Conservation (phyloP, 2,888 invertebrate species). For the Syrphus vitripennis region DNA sequence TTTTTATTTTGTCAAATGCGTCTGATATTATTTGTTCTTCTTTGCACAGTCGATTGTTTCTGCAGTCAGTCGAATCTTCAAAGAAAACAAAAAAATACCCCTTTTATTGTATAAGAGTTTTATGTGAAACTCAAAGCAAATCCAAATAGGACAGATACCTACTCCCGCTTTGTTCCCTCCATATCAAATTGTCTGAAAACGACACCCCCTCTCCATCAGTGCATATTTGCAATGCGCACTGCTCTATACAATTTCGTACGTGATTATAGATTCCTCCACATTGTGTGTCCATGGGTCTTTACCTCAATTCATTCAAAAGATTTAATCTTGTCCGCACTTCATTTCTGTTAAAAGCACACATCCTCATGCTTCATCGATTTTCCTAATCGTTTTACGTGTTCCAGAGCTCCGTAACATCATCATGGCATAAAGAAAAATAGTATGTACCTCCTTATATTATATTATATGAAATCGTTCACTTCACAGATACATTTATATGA, state of each 20-base stretch:
- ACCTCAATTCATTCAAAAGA: constrained; percentile 72
- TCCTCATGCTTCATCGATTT: constrained; percentile 70
- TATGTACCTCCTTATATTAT: no score
- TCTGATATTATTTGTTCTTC: not conserved
- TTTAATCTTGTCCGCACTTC: constrained; percentile 76
- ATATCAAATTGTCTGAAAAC: not conserved
- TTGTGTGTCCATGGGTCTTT: constrained; percentile 66
- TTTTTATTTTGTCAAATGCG: constrained; percentile 16
- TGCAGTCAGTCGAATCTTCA: constrained; percentile 26
- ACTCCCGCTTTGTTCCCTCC: not conserved
- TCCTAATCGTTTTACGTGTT: constrained; percentile 72
- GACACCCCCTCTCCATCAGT: not conserved
- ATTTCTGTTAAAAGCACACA: constrained; percentile 73
- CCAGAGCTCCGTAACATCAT: constrained; percentile 51
- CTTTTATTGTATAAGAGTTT: not conserved
- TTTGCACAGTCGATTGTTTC: constrained; percentile 35
- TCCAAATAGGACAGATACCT: constrained; percentile 7
- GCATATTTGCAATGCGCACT: constrained; percentile 4
- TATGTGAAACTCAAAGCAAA: constrained; percentile 32
- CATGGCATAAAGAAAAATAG: constrained; percentile 23
- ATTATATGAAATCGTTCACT: not conserved
- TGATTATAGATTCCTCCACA: constrained; percentile 68
- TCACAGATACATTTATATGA: constrained; percentile 4
- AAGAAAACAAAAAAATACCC: not conserved
- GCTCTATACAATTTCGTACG: constrained; percentile 65